A percentile compares a stretch with the other conserved stretches of the same genome.
Evolutionary conservation across 1,140 invertebrate species (phyloP).

Genomic region (Orius insidiosus): DNA sequence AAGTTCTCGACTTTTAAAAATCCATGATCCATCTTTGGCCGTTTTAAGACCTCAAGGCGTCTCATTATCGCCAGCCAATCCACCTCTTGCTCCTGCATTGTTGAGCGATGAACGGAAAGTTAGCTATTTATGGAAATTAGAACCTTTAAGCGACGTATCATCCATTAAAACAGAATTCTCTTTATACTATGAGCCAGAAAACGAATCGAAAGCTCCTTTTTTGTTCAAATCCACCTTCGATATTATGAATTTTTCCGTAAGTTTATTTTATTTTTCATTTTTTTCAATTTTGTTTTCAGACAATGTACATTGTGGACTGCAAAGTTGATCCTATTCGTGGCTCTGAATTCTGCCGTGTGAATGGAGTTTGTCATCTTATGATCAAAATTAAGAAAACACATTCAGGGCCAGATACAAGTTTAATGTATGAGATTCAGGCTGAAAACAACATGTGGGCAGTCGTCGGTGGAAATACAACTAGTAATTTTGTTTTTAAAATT

Average conservation of each 20-base stretch:
- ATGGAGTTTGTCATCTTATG: slow-evolving; percentile 70
- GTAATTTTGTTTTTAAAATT: slow-evolving; percentile 24
- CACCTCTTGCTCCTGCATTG: neutral
- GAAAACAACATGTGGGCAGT: slow-evolving; percentile 79
- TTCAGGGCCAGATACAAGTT: slow-evolving; percentile 28
- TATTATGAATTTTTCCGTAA: slow-evolving; percentile 44
- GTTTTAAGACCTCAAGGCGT: neutral
- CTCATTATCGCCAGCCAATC: neutral
- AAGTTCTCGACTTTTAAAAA: slow-evolving; percentile 29
- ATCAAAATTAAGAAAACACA: slow-evolving; percentile 43
- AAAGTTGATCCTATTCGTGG: slow-evolving; percentile 65
- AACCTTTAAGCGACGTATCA: slow-evolving; percentile 28
- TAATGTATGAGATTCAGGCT: slow-evolving; percentile 85
- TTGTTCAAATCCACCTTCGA: slow-evolving; percentile 37
- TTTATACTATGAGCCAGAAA: slow-evolving; percentile 38
- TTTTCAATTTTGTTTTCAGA: slow-evolving; percentile 32
- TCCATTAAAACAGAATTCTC: slow-evolving; percentile 52
- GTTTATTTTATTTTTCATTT: slow-evolving; percentile 10
- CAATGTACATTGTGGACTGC: slow-evolving; percentile 65
- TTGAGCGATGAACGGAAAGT: slow-evolving; percentile 49
- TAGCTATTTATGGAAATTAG: slow-evolving; percentile 69
- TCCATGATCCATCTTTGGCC: slow-evolving; percentile 1
- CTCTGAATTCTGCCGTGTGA: slow-evolving; percentile 70
- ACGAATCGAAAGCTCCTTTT: slow-evolving; percentile 24
- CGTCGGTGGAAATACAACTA: slow-evolving; percentile 65